These are phyloP conservation scores for Platalea minor DNA, from an alignment of 2,797 vertebrate species.

Conservation along the genomic window DNA sequence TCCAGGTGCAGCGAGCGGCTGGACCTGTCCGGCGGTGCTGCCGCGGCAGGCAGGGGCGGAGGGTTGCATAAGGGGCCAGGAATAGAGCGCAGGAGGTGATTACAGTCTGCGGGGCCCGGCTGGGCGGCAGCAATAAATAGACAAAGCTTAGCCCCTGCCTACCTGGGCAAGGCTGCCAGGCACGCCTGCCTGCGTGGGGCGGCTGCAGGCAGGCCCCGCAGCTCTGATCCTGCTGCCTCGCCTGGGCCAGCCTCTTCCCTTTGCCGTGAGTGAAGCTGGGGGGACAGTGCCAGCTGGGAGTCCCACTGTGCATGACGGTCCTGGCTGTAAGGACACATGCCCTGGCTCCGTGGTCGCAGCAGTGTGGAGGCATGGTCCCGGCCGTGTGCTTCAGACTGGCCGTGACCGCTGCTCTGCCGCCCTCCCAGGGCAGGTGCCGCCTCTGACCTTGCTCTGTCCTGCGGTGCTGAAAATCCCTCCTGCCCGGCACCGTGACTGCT, in stretches of 20 bases:
- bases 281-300: background rate
- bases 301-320: rapidly evolving
- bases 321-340: rapidly evolving
- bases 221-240: background rate
- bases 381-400: background rate
- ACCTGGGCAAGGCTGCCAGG: background rate
- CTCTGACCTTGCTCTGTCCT: slow-evolving; percentile 46
- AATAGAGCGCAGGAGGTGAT: slow-evolving; percentile 34
- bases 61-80: slow-evolving; percentile 35
- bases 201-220: rapidly evolving
- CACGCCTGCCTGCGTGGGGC: background rate
- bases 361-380: rapidly evolving
- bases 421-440: background rate
- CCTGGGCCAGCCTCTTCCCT: background rate
- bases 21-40: slow-evolving; percentile 18
- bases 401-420: background rate
- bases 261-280: background rate
- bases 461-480: slow-evolving; percentile 27
- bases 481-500: slow-evolving; percentile 28
- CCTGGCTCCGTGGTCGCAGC: background rate
- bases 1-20: background rate
- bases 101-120: background rate
- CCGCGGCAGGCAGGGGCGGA: background rate
- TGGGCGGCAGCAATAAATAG: slow-evolving; percentile 26
- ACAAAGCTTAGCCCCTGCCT: background rate